Conservation (phyloP, 2,797 vertebrate species). For the Tenualosa ilisha region DNA sequence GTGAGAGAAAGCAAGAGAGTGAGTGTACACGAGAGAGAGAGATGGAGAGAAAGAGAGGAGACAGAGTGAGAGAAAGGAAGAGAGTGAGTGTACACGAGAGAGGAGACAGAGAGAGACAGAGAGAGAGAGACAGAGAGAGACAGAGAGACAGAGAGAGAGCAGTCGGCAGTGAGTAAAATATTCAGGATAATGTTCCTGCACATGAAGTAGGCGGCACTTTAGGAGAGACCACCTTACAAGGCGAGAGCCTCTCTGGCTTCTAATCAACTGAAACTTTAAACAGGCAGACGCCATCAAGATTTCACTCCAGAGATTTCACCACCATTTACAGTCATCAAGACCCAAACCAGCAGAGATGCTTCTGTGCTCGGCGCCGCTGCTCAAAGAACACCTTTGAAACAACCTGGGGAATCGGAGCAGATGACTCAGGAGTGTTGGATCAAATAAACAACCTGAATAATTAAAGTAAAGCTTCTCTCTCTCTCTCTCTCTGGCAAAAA, state of each 20-base stretch:
- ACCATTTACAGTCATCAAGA: slow-evolving; percentile 13
- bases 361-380: background rate
- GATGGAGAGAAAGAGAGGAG: background rate
- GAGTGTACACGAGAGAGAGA: background rate
- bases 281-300: slow-evolving; percentile 28
- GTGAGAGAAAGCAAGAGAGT: background rate
- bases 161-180: background rate
- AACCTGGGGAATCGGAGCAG: background rate
- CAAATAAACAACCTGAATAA: slow-evolving; percentile 25
- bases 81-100: background rate
- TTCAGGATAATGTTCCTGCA: slow-evolving; percentile 20
- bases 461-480: slow-evolving; percentile 9
- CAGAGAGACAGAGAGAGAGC: background rate
- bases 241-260: background rate
- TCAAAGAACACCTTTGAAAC: slow-evolving; percentile 9
- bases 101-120: background rate
- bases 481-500: slow-evolving; percentile 7
- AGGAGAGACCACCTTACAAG: background rate
- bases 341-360: background rate
- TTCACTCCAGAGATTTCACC: slow-evolving; percentile 27
- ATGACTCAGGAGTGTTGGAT: background rate
- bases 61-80: background rate
- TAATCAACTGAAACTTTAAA: slow-evolving; percentile 44
- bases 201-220: background rate
- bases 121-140: background rate